A percentile compares a stretch with the other conserved stretches of the same genome.
phyloP scores from a whole-genome alignment of 2,797 vertebrate species.

The Helarctos malayanus region DNA sequence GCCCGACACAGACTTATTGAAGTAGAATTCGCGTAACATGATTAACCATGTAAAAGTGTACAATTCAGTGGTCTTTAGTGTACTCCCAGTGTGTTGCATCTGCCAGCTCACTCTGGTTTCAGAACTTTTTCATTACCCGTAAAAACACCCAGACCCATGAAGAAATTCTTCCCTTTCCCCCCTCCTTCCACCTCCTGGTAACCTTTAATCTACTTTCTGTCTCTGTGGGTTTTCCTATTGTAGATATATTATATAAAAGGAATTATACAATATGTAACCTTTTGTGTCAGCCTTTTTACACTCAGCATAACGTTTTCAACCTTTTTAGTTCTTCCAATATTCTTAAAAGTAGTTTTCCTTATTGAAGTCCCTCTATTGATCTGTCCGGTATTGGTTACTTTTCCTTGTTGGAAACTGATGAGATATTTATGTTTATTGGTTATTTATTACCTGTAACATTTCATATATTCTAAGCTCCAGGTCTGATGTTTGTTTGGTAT shows the following conservation, averaged over 20 bases:
- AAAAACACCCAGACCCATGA: not conserved
- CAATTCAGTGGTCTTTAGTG: not conserved
- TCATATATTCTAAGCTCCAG: not conserved
- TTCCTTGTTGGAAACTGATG: not conserved
- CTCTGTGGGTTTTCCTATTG: not conserved
- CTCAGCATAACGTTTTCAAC: not conserved
- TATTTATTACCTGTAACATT: not conserved
- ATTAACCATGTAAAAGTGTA: not conserved
- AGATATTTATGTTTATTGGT: not conserved
- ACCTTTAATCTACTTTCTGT: not conserved
- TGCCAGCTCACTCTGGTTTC: not conserved
- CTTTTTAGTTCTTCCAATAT: not conserved
- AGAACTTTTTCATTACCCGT: not conserved
- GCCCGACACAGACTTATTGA: not conserved
- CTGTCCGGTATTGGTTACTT: not conserved
- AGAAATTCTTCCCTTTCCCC: not conserved
- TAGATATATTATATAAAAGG: not conserved
- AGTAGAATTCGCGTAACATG: not conserved
- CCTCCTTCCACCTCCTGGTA: not conserved
- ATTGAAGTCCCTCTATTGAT: not conserved
- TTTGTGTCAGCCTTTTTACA: not conserved
- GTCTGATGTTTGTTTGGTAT: not conserved
- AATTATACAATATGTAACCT: not conserved
- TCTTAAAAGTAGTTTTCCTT: not conserved
- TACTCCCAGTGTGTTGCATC: not conserved